Evolutionary conservation across 2,888 invertebrate species (phyloP).

Genomic region (Drosophila monieri): DNA sequence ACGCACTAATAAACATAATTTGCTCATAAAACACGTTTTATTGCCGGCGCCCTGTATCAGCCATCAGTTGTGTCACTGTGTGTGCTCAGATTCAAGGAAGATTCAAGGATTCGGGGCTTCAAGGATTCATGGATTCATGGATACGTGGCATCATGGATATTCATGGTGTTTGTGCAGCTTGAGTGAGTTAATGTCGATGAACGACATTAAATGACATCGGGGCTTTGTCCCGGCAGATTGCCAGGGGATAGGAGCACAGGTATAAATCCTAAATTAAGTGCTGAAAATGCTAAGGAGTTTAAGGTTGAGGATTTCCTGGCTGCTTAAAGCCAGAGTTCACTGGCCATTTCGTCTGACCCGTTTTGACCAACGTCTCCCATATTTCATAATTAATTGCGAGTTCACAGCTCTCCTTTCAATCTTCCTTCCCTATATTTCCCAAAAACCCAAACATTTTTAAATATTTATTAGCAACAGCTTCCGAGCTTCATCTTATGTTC

Average conservation of each 20-base stretch:
- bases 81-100: slow-evolving; percentile 12
- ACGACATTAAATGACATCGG: slow-evolving; percentile 42
- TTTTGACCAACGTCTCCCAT: slow-evolving; percentile 13
- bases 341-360: slow-evolving; percentile 2
- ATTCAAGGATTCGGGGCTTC: slow-evolving; percentile 5
- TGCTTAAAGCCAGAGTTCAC: slow-evolving; percentile 2
- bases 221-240: slow-evolving; percentile 35
- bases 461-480: slow-evolving; percentile 79
- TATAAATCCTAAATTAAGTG: slow-evolving; percentile 50
- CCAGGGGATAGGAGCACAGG: slow-evolving; percentile 48
- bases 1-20: slow-evolving; percentile 80
- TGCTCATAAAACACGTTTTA: slow-evolving; percentile 75
- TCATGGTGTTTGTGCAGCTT: slow-evolving; percentile 26
- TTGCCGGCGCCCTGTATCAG: slow-evolving; percentile 66
- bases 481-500: slow-evolving; percentile 65
- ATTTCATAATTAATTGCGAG: slow-evolving; percentile 61
- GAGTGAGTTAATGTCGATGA: slow-evolving; percentile 46
- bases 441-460: slow-evolving; percentile 68
- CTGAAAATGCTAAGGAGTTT: slow-evolving; percentile 27
- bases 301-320: neutral
- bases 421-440: slow-evolving; percentile 64
- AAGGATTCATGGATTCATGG: slow-evolving; percentile 3
- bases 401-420: slow-evolving; percentile 28
- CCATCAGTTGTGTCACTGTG: slow-evolving; percentile 29
- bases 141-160: slow-evolving; percentile 4